Percentiles rank a stretch among this genome's conserved stretches.
These are phyloP conservation scores for Ostrea denselamellosa DNA, from an alignment of 1,140 invertebrate genomes.

Conservation along the genomic window DNA sequence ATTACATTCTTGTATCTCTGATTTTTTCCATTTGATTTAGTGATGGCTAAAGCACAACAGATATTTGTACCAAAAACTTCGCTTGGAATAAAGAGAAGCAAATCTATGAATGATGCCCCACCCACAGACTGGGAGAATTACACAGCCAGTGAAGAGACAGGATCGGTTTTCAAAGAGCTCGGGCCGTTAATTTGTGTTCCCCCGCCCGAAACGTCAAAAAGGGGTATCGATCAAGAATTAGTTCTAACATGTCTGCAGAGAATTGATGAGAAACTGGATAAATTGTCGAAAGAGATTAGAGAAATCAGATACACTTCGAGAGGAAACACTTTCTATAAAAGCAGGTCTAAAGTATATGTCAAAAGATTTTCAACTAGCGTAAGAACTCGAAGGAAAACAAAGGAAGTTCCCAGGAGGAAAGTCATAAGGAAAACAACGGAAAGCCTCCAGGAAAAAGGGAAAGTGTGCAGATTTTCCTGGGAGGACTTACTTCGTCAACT, in stretches of 20 bases:
- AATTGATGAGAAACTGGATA: background rate
- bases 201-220: background rate
- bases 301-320: background rate
- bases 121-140: background rate
- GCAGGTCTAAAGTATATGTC: background rate
- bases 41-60: background rate
- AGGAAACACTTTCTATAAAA: background rate
- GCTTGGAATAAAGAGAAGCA: background rate
- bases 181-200: background rate
- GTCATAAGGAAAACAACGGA: background rate
- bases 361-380: background rate
- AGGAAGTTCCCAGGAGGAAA: background rate
- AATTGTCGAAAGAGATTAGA: background rate
- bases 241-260: background rate
- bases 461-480: background rate
- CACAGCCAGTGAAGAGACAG: background rate
- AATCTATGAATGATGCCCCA: background rate
- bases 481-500: background rate
- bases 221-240: background rate
- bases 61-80: background rate
- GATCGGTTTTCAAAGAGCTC: background rate
- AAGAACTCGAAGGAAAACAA: background rate
- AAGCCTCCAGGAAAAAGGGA: background rate
- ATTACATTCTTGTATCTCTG: too few species aligned
- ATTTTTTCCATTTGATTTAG: too few species aligned